Conservation (phyloP, 64 coral and sea anemone species). For the Hydrozoanthus tunicans region DNA sequence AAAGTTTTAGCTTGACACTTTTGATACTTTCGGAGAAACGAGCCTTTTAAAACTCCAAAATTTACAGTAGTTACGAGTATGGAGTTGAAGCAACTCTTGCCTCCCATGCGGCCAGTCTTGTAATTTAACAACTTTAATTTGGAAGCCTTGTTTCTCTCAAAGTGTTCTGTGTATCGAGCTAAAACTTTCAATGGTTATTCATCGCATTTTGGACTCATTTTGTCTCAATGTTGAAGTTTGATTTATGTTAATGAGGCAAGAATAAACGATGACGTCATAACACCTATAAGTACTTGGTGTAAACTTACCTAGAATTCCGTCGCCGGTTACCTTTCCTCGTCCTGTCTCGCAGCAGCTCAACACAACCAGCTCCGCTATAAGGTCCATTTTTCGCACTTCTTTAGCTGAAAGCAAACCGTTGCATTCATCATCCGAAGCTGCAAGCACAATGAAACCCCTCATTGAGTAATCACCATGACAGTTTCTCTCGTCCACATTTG, state of each 20-base stretch:
- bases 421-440: constrained; percentile 47
- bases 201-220: neutral
- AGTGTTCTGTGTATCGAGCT: no score
- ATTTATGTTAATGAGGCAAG: no score
- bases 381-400: constrained; percentile 55
- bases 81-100: no score
- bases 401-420: constrained; percentile 62
- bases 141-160: no score
- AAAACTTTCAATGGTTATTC: neutral
- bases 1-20: no score
- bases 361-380: constrained; percentile 72
- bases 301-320: constrained; percentile 70
- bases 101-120: no score
- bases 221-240: no score
- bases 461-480: constrained; percentile 68
- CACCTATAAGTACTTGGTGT: neutral
- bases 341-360: constrained; percentile 71
- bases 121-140: no score
- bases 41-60: no score
- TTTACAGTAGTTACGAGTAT: no score
- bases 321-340: constrained; percentile 67
- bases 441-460: constrained; percentile 63
- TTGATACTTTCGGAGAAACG: no score
- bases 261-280: no score
- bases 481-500: constrained; percentile 36